These are phyloP conservation scores for Cyphomyrus discorhynchus DNA, from an alignment of 2,113 vertebrate species.

Conservation along the genomic window DNA sequence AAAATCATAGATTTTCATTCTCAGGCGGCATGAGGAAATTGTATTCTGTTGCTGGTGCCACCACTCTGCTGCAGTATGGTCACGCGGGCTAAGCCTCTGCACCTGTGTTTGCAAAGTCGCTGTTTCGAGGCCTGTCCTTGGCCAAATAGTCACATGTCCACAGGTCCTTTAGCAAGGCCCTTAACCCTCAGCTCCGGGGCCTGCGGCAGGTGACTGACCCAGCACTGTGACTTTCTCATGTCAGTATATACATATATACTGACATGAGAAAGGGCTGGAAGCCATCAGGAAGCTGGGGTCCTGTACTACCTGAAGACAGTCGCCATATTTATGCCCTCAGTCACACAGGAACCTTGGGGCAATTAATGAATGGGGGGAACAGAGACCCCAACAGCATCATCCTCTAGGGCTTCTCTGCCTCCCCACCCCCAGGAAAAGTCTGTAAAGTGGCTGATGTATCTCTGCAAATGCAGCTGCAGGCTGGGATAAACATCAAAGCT, in stretches of 20 bases:
- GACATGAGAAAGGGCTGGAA: not conserved
- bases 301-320: not conserved
- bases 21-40: not conserved
- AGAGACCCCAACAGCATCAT: not conserved
- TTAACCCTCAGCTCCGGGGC: not conserved
- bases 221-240: not conserved
- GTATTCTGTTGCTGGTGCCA: not conserved
- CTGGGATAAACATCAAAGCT: not conserved
- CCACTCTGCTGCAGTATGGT: not conserved
- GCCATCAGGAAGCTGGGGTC: not conserved
- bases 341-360: not conserved
- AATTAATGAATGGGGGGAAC: not conserved
- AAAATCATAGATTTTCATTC: conserved; percentile 19
- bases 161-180: not conserved
- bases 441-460: not conserved
- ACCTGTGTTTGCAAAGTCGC: not conserved
- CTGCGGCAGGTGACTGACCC: not conserved
- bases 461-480: not conserved
- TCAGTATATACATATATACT: not conserved
- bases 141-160: not conserved
- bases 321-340: not conserved
- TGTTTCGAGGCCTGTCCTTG: not conserved
- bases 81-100: not conserved
- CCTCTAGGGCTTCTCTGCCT: not conserved
- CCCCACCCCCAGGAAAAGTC: not conserved